phyloP scores from a whole-genome alignment of 2,888 invertebrate species.

The Lasioglossum calceatum region DNA sequence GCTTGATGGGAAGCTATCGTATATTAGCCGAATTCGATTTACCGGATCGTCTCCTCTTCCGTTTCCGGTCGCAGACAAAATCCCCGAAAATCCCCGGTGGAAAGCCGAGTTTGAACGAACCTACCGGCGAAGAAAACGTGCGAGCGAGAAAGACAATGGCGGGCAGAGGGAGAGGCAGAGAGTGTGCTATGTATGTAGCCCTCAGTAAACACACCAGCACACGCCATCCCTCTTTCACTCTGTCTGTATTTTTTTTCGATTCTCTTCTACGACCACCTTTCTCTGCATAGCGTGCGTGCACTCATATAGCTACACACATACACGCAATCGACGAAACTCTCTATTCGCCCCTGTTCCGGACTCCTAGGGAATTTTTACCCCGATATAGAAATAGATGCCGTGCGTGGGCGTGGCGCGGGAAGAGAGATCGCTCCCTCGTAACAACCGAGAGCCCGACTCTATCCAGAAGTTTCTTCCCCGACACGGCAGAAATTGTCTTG shows the following conservation, averaged over 20 bases:
- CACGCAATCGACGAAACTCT: conserved; percentile 10
- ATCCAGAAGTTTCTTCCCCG: conserved; percentile 34
- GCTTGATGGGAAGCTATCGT: conserved; percentile 42
- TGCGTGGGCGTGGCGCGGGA: conserved; percentile 69
- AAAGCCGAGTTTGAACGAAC: conserved; percentile 52
- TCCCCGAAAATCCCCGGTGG: conserved; percentile 68
- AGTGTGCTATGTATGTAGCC: conserved; percentile 52
- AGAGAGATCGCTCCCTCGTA: conserved; percentile 78
- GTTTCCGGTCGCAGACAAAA: conserved; percentile 68
- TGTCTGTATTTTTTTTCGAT: neutral
- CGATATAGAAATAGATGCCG: conserved; percentile 73
- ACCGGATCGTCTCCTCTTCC: conserved; percentile 74
- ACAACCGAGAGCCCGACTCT: conserved; percentile 67
- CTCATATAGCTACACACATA: neutral
- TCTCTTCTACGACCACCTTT: neutral
- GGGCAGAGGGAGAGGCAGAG: neutral
- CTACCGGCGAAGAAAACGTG: conserved; percentile 15
- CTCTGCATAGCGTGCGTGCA: neutral
- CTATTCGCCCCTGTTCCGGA: conserved; percentile 42
- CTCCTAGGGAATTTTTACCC: conserved; percentile 72
- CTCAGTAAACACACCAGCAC: conserved; percentile 68
- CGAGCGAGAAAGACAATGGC: conserved; percentile 13
- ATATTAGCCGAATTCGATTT: conserved; percentile 75
- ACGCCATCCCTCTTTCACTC: conserved; percentile 42
- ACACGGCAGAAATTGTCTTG: conserved; percentile 58